Base-by-base conservation (phyloP, 2,888 invertebrate genomes). In the Gymnoscelis rufifasciata region DNA sequence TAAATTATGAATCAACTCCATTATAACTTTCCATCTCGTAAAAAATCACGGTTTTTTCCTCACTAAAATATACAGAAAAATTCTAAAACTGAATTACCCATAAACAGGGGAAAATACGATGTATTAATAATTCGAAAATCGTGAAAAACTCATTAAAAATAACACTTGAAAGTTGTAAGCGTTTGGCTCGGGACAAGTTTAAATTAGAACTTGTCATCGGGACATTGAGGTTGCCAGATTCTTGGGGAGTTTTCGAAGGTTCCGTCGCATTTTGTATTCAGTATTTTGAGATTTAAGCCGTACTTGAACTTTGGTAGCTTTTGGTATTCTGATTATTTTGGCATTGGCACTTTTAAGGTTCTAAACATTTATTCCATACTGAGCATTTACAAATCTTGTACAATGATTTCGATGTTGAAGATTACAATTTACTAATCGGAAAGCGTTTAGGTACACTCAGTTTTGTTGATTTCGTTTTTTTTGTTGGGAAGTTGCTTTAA, bases 191-290 rank as follows among this genome's bases (percentile, higher is more conserved):
- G 64, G 56, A 59, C 62, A 83, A 83, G 68, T 82, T 84, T 84
- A 83, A 83, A 83, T 84, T 83, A 78, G 13, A 78, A 78, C 72
- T 83, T 83, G 83, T 83, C 84, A 75, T 70, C 74, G 71, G 64
- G 62, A 62, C 64, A 59, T 37, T 38, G 63, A 57, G 67, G 66
- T 64, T 64, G 53, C 55, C 50, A 47, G 49, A 39, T 52, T 41
- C 56, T 4, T 12, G 51, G 55, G 51, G 61, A 61, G 51, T 50
- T 38, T 19, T 2, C 13, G 11, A 46, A 27, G 65, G 68, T 59
- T 56, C 68, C 54, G 68, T 63, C 62, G 19, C 35, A 35, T 35
- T 41, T 31, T 23, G 15, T 33, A 8, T 5, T 15, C n/a, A 12
- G 7, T 2, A n/a, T 33, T 15, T 5, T n/a, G 7, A 8, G 2